Base-by-base conservation (phyloP, 1,140 invertebrate species). In the Metaphire vulgaris region DNA sequence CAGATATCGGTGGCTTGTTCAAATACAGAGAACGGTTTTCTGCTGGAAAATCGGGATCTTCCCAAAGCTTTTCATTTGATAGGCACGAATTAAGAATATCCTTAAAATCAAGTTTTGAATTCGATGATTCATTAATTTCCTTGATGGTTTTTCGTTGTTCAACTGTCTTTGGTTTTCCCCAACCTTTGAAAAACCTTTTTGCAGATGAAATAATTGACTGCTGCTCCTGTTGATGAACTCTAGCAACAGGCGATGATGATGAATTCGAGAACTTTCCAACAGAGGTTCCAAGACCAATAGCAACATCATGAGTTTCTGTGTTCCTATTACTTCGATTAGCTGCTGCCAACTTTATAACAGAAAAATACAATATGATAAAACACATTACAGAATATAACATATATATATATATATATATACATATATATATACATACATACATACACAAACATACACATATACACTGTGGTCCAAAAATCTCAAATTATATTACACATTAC, bases 31-130 rank as follows among this genome's bases (percentile, higher is more conserved):
- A 74, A 26, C 26, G 28, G 12, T 77, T 56, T 28, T 74, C 33
- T 21, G 75, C 76, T 31, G 75, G 75, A 33, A 79, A 74, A 33
- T 77, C 34, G 2, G 71, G 71, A 69, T 79, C 75, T 32, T 76
- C 74, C 75, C 75, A 78, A 21, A 78, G 75, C 1, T 28, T 26
- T 12, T 65, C 70, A 16, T 26, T 16, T n/a, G 71, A 31, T 21
- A 73, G 77, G 56, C 74, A 76, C 12, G 64, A 6, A 6, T 56
- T 56, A 6, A 6, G 41, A 21, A 56, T 56, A 12, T 56, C 41
- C 41, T 6, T 56, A 21, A 12, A 56, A 12, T 21, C 41, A 56
- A 56, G 41, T 21, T 56, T 56, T 56, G 41, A 56, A 56, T 56
- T 21, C 41, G 21, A 6, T 12, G 21, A 21, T 21, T 21, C 41